These are phyloP conservation scores for Acleris laterana DNA, from an alignment of 2,888 invertebrate genomes.

Conservation along the genomic window DNA sequence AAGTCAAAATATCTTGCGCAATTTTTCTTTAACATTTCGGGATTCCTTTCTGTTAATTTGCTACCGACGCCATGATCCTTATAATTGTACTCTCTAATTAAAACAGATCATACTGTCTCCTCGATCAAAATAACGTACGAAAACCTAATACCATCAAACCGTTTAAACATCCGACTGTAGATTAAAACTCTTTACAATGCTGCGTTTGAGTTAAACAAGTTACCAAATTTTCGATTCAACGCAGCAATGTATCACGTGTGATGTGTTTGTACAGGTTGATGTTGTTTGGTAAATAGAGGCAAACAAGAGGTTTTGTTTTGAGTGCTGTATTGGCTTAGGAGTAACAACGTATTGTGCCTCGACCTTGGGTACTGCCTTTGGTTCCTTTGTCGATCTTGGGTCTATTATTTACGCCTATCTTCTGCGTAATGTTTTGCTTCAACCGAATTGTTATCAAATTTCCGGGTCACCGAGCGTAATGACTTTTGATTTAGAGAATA, in stretches of 20 bases:
- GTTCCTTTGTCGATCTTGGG: background rate
- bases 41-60: slow-evolving; percentile 32
- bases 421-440: background rate
- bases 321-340: slow-evolving; percentile 27
- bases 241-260: slow-evolving; percentile 4
- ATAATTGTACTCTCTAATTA: slow-evolving; percentile 33
- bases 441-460: slow-evolving; percentile 1
- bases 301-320: slow-evolving; percentile 34
- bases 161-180: background rate
- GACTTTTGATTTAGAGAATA: background rate
- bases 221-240: background rate
- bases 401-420: background rate
- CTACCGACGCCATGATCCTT: slow-evolving; percentile 21
- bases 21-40: slow-evolving; percentile 13
- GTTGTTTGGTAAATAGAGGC: slow-evolving; percentile 14
- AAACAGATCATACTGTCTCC: slow-evolving; percentile 36
- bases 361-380: background rate
- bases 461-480: background rate
- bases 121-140: slow-evolving; percentile 35
- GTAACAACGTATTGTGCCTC: slow-evolving; percentile 25
- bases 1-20: slow-evolving; percentile 18
- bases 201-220: background rate
- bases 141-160: background rate
- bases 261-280: background rate
- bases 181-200: background rate